phyloP scores from a whole-genome alignment of 2,113 vertebrate genomes.

The Lanius ludovicianus region DNA sequence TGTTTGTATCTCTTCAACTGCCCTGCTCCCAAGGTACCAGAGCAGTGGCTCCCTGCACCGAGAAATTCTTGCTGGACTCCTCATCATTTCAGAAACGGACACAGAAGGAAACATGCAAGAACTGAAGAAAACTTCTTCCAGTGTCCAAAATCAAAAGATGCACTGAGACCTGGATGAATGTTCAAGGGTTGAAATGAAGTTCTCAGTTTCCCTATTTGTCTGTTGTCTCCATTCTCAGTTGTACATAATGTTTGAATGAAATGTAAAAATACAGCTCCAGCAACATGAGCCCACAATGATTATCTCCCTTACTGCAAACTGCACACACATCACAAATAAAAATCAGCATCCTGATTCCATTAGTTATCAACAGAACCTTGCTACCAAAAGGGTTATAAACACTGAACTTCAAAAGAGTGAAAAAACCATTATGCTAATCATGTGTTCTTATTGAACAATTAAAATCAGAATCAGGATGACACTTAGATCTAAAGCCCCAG shows the following conservation, averaged over 20 bases:
- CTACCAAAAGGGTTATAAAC: neutral
- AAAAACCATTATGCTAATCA: neutral
- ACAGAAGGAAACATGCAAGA: neutral
- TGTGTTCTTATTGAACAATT: neutral
- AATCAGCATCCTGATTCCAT: neutral
- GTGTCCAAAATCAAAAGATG: neutral
- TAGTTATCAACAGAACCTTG: neutral
- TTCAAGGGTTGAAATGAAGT: neutral
- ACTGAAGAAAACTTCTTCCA: neutral
- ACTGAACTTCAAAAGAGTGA: neutral
- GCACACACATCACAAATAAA: neutral
- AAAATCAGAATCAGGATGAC: neutral
- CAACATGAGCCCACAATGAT: neutral
- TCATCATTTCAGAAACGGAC: neutral
- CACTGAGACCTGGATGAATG: neutral
- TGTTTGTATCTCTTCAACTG: neutral
- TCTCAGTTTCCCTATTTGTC: neutral
- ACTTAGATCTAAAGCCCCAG: neutral
- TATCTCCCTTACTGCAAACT: neutral
- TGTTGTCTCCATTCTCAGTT: neutral
- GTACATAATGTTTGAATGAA: neutral
- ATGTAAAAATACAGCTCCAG: neutral
- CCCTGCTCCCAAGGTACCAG: neutral
- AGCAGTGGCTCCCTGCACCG: too few species aligned
- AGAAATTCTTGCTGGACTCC: neutral